phyloP scores from a whole-genome alignment of 2,888 invertebrate species.

The Pogonocherus hispidulus region DNA sequence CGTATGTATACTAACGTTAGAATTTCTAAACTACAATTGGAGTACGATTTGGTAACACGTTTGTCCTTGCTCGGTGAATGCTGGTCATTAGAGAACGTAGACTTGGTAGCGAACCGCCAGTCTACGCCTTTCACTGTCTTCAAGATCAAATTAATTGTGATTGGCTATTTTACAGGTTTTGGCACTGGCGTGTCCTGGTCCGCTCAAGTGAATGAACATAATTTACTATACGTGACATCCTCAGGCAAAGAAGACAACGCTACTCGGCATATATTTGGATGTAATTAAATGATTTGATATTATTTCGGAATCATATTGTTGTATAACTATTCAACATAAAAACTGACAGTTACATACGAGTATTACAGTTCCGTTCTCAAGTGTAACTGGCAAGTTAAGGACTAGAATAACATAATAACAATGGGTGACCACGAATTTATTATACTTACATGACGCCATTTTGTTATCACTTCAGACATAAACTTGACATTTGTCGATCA shows the following conservation, averaged over 20 bases:
- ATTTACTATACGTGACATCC: background rate
- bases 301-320: too few relatives aligned
- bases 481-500: too few relatives aligned
- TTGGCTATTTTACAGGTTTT: constrained; percentile 32
- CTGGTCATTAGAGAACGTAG: constrained; percentile 31
- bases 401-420: too few relatives aligned
- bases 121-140: constrained; percentile 31
- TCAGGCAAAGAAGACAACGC: background rate
- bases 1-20: background rate
- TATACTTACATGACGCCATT: too few relatives aligned
- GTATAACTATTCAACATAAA: too few relatives aligned
- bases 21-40: constrained; percentile 25
- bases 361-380: too few relatives aligned
- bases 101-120: constrained; percentile 23
- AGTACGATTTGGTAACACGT: constrained; percentile 30
- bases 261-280: too few relatives aligned
- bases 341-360: too few relatives aligned
- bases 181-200: constrained; percentile 34
- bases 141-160: constrained; percentile 34
- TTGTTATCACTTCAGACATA: too few relatives aligned
- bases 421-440: too few relatives aligned
- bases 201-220: constrained; percentile 24
- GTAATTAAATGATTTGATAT: too few relatives aligned
- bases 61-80: constrained; percentile 32
- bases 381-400: too few relatives aligned